These are phyloP conservation scores for Syrmaticus mikado DNA, from an alignment of 2,113 vertebrate species.

Conservation along the genomic window DNA sequence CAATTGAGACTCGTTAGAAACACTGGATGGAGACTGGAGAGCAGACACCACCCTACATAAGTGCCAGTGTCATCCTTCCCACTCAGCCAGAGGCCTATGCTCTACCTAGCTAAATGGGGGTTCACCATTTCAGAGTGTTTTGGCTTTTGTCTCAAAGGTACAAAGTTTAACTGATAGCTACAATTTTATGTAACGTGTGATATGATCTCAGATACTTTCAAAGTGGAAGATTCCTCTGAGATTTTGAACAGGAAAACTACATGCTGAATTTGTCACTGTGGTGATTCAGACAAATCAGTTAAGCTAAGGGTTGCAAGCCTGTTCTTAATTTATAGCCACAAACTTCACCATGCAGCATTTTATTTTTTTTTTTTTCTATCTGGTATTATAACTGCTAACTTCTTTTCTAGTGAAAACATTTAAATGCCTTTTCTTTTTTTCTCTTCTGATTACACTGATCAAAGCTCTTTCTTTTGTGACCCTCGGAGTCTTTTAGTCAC, in stretches of 20 bases:
- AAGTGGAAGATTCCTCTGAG: not conserved
- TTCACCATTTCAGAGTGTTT: not conserved
- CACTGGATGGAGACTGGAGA: fast-evolving
- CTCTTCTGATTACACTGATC: not conserved
- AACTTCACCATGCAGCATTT: not conserved
- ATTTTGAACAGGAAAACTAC: not conserved
- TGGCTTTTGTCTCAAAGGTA: not conserved
- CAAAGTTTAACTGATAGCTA: not conserved
- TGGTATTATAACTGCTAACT: not conserved
- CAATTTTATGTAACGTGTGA: not conserved
- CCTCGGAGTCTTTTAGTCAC: not conserved
- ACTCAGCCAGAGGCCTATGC: not conserved
- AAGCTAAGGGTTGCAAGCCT: not conserved
- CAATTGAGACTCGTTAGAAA: not conserved
- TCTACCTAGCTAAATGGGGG: not conserved
- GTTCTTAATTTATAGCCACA: not conserved
- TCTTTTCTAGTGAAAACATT: not conserved
- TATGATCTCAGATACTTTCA: not conserved
- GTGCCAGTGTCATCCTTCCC: not conserved
- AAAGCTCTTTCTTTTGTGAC: slow-evolving; percentile 5
- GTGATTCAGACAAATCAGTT: not conserved
- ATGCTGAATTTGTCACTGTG: not conserved
- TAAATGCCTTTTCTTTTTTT: not conserved
- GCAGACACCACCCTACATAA: not conserved
- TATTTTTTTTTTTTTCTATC: not conserved